Evolutionary conservation across 1,140 invertebrate species (phyloP).

Genomic region (Trachymyrmex septentrionalis): DNA sequence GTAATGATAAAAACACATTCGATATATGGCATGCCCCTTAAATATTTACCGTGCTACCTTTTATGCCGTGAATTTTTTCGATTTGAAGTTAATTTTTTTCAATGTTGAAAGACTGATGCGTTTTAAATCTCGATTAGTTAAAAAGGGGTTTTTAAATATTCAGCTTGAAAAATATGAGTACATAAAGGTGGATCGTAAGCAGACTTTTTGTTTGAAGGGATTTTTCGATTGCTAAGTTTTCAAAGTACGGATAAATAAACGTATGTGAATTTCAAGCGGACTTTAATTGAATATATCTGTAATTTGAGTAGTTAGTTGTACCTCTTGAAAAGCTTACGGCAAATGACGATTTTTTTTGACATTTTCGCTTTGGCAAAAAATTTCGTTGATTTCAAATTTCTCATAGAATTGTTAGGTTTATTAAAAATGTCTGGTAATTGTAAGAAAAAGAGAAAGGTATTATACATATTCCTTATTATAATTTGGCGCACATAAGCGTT

Average conservation of each 20-base stretch:
- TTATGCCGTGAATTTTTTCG: background rate
- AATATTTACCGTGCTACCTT: background rate
- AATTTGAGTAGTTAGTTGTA: background rate
- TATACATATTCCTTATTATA: background rate
- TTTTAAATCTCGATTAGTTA: background rate
- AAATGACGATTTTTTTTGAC: too few species aligned
- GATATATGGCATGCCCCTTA: background rate
- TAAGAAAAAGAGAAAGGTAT: background rate
- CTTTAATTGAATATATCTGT: background rate
- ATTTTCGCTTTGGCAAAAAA: background rate
- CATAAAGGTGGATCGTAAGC: background rate
- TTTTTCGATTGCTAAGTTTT: background rate
- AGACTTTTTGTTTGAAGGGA: background rate
- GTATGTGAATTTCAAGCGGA: background rate
- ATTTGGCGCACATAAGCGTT: background rate
- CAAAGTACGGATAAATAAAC: background rate
- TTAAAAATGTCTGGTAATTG: background rate
- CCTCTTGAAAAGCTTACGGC: too few species aligned
- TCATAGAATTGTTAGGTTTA: background rate
- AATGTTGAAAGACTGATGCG: background rate
- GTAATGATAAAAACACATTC: constrained; percentile 35
- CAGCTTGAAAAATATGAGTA: background rate
- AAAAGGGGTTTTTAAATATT: background rate
- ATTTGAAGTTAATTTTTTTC: background rate
- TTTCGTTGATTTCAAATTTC: background rate